A percentile compares a stretch with the other conserved stretches of the same genome.
Evolutionary conservation across 2,797 vertebrate species (phyloP).

Genomic region (Microctenopoma steveboyesi): DNA sequence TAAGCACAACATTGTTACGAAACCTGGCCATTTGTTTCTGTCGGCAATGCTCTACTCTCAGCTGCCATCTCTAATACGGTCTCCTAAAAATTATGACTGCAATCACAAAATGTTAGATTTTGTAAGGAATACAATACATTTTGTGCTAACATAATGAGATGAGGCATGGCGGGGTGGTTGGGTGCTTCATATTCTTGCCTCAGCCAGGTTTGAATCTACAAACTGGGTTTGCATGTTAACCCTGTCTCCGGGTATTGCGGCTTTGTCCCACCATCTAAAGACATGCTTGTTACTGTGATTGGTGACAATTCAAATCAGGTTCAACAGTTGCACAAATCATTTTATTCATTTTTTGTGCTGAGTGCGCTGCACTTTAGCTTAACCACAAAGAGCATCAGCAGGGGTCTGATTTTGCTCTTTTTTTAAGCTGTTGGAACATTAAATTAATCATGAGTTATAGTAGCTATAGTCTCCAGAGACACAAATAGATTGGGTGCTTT

Average conservation of each 20-base stretch:
- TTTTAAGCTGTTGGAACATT: slow-evolving; percentile 4
- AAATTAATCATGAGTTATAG: neutral
- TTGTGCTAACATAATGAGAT: too few relatives aligned
- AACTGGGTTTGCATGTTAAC: too few relatives aligned
- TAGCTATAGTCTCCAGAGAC: neutral
- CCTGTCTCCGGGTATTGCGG: too few relatives aligned
- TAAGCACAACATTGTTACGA: slow-evolving; percentile 8
- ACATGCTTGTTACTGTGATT: too few relatives aligned
- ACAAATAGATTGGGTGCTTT: slow-evolving; percentile 1
- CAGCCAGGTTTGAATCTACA: too few relatives aligned
- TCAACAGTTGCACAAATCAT: slow-evolving; percentile 11
- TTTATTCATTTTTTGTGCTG: neutral
- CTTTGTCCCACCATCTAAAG: too few relatives aligned
- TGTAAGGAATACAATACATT: too few relatives aligned
- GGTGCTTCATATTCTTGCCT: too few relatives aligned
- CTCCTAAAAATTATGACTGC: too few relatives aligned
- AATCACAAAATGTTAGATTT: too few relatives aligned
- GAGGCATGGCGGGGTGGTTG: too few relatives aligned
- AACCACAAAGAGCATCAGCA: slow-evolving; percentile 1
- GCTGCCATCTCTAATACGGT: slow-evolving; percentile 48
- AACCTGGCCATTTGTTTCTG: slow-evolving; percentile 24
- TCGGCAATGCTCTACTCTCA: slow-evolving; percentile 26
- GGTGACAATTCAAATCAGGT: neutral
- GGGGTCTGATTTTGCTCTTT: slow-evolving; percentile 3
- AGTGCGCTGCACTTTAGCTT: slow-evolving; percentile 21